Conservation (phyloP, 2,888 invertebrate genomes). For the Yponomeuta cagnagella region DNA sequence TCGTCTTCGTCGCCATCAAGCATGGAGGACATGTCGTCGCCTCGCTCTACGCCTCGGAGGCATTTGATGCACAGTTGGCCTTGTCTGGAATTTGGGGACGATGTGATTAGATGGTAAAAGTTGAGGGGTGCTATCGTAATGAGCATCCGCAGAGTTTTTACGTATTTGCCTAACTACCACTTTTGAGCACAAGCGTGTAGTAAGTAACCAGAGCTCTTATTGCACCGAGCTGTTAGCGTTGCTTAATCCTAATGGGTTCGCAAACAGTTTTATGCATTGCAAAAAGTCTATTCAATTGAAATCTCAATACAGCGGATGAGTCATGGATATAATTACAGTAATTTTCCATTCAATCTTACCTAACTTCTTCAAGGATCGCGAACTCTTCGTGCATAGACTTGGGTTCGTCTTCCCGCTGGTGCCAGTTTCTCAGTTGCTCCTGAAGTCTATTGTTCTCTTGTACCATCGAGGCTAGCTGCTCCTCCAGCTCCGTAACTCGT, state of each 20-base stretch:
- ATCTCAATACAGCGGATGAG: background rate
- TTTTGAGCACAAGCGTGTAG: no score
- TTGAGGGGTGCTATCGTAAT: background rate
- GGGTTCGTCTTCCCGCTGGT: constrained; percentile 82
- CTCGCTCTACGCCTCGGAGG: constrained; percentile 77
- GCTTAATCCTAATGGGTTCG: constrained; percentile 1
- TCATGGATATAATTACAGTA: background rate
- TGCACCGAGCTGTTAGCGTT: background rate
- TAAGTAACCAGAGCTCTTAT: background rate
- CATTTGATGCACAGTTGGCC: constrained; percentile 89
- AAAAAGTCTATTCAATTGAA: constrained; percentile 6
- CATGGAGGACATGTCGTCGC: constrained; percentile 79
- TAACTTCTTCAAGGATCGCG: constrained; percentile 88
- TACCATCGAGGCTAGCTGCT: constrained; percentile 82
- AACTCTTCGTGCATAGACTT: constrained; percentile 90
- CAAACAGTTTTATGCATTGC: background rate
- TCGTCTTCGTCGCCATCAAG: constrained; percentile 84
- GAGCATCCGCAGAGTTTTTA: background rate
- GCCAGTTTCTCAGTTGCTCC: constrained; percentile 79
- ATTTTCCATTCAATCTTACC: constrained; percentile 63
- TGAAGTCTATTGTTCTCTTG: constrained; percentile 83
- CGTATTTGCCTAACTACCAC: no score
- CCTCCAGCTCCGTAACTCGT: constrained; percentile 83
- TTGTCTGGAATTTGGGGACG: constrained; percentile 73
- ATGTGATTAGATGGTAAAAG: background rate